These are phyloP conservation scores for Chirona hameri DNA, from an alignment of 2,888 invertebrate genomes.

Conservation along the genomic window DNA sequence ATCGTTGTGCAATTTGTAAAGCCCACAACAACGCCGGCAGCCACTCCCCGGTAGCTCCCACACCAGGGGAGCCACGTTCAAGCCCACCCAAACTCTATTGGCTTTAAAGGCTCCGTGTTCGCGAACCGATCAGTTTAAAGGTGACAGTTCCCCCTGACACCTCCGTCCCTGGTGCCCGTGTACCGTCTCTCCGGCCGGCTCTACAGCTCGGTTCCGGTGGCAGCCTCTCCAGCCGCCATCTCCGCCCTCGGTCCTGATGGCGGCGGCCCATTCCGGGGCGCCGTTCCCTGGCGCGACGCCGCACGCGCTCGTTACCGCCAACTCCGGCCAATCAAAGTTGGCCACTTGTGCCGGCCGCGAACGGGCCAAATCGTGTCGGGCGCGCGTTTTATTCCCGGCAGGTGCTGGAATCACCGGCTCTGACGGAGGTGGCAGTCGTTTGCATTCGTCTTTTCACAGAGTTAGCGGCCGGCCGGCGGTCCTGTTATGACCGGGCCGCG, in stretches of 20 bases:
- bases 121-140: no score
- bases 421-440: background rate
- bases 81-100: background rate
- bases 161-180: no score
- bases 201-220: no score
- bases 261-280: background rate
- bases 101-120: no score
- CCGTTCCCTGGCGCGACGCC: background rate
- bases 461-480: slow-evolving; percentile 7
- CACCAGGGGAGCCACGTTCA: background rate
- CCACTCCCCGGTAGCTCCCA: no score
- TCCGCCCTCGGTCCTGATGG: background rate
- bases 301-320: background rate
- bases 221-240: no score
- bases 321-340: slow-evolving; percentile 27
- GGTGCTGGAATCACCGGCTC: slow-evolving; percentile 3
- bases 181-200: no score
- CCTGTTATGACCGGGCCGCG: slow-evolving; percentile 8
- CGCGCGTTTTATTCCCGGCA: background rate
- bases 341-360: background rate
- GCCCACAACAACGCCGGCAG: no score
- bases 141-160: no score
- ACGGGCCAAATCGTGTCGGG: background rate
- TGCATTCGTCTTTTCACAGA: slow-evolving; percentile 28
- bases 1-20: no score